Conservation (phyloP, 2,797 vertebrate species). For the Eutrigla gurnardus region DNA sequence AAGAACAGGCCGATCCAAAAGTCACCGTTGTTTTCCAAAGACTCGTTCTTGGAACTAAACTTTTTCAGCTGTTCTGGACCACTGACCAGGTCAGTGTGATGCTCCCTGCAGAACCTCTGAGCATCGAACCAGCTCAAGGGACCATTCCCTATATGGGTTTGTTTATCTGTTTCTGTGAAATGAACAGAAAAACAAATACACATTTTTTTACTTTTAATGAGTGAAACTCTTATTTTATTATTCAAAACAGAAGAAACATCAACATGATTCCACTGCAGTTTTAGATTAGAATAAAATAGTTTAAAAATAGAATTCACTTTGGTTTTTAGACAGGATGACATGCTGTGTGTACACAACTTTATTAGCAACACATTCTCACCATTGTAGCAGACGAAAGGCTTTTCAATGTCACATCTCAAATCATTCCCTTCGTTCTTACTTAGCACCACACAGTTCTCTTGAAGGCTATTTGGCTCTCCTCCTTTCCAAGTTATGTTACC, state of each 20-base stretch:
- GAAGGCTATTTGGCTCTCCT: rapidly evolving
- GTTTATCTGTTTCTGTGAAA: rapidly evolving
- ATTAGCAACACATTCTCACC: slow-evolving; percentile 32
- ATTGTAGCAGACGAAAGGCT: slow-evolving; percentile 16
- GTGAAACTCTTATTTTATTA: not conserved
- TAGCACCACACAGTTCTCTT: rapidly evolving
- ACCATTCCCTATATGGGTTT: not conserved
- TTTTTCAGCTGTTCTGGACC: not conserved
- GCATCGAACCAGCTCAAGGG: not conserved
- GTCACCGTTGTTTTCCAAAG: rapidly evolving
- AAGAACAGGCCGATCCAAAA: slow-evolving; percentile 26
- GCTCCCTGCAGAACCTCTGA: slow-evolving; percentile 18
- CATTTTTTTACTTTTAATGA: not conserved
- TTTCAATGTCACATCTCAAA: rapidly evolving
- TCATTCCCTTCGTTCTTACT: rapidly evolving
- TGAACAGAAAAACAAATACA: not conserved
- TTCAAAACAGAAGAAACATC: not conserved
- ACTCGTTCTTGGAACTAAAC: not conserved
- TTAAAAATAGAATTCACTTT: too few relatives aligned
- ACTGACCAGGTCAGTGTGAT: slow-evolving; percentile 42
- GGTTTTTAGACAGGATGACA: not conserved
- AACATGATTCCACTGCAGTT: not conserved
- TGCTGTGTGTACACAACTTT: not conserved
- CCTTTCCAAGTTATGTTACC: rapidly evolving
- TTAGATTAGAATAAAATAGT: not conserved